Percentiles rank a stretch among this genome's conserved stretches.
Evolutionary conservation across 2,888 invertebrate species (phyloP).

Genomic region (Ctenicera cuprea): DNA sequence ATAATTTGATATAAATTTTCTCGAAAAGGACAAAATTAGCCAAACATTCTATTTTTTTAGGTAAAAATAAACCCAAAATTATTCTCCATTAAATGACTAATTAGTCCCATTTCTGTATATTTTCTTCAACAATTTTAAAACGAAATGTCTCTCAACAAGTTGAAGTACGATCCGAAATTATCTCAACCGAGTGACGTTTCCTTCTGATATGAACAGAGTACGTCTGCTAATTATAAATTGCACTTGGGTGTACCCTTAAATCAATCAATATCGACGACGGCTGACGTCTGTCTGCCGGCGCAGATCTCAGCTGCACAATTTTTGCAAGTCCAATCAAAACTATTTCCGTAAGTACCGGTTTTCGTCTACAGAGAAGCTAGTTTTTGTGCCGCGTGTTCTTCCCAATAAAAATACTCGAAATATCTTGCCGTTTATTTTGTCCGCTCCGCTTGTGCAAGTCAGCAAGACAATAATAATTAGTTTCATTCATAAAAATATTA

Average conservation of each 20-base stretch:
- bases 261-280: conserved; percentile 41
- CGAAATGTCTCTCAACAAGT: not conserved
- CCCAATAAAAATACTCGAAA: conserved; percentile 41
- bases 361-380: conserved; percentile 33
- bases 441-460: conserved; percentile 13
- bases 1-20: too few species aligned
- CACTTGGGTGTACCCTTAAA: conserved; percentile 32
- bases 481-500: conserved; percentile 45
- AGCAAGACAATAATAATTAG: conserved; percentile 42
- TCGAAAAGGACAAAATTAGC: too few species aligned
- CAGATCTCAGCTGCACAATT: conserved; percentile 35
- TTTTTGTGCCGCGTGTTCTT: conserved; percentile 48
- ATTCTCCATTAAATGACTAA: too few species aligned
- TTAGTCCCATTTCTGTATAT: not conserved
- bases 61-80: too few species aligned
- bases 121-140: not conserved
- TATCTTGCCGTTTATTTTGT: conserved; percentile 21
- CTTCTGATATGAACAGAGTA: conserved; percentile 16
- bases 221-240: conserved; percentile 44
- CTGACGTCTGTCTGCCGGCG: conserved; percentile 39
- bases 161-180: conserved; percentile 19
- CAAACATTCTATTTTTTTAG: too few species aligned
- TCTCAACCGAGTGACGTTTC: conserved; percentile 33
- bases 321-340: conserved; percentile 56
- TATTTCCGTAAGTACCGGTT: conserved; percentile 60